These are phyloP conservation scores for Ciconia maguari DNA, from an alignment of 2,113 vertebrate species.

Conservation along the genomic window DNA sequence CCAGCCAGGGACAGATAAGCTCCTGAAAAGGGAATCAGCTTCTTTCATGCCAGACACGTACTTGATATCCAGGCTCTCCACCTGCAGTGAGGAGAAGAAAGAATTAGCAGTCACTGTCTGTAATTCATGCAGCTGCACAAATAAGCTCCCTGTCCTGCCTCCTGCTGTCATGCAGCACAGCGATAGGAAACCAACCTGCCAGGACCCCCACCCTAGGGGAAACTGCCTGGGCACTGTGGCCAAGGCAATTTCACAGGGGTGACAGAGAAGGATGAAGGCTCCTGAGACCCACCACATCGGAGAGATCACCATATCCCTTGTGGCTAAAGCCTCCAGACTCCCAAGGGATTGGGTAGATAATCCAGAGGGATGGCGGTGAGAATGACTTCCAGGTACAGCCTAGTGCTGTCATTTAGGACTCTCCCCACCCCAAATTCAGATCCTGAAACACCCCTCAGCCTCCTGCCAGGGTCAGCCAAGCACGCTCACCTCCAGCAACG, in stretches of 20 bases:
- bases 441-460: neutral
- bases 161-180: neutral
- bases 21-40: neutral
- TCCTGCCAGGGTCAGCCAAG: neutral
- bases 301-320: neutral
- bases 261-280: neutral
- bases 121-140: conserved; percentile 7
- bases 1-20: conserved; percentile 25
- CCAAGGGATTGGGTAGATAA: neutral
- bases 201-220: neutral
- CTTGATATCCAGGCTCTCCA: conserved; percentile 64
- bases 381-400: neutral
- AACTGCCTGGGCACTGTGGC: neutral
- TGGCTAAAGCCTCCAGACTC: neutral
- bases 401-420: neutral
- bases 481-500: conserved; percentile 69
- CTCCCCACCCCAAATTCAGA: neutral
- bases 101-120: conserved; percentile 38
- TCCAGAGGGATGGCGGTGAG: neutral
- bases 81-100: conserved; percentile 62
- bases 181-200: neutral
- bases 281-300: neutral
- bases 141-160: neutral
- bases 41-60: conserved; percentile 39
- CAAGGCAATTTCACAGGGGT: neutral